Base-by-base conservation (phyloP, 2,113 vertebrate genomes). In the Motacilla tschutschensis region DNA sequence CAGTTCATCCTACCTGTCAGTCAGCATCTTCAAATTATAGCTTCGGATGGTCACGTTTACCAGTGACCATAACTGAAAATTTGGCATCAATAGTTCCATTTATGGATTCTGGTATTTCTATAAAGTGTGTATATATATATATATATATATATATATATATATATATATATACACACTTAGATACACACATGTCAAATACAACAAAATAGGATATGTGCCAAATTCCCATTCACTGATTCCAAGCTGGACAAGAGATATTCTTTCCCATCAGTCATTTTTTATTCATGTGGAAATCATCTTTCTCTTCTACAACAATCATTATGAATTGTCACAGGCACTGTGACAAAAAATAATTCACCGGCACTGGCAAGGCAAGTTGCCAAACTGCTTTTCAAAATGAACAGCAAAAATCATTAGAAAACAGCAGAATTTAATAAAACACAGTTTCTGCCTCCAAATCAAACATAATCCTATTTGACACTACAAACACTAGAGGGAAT, bases 261-360 rank as follows among this genome's bases (percentile, higher is more conserved):
- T 85, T 89, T n/a, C 62, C 60, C 35, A 82, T 25, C 47, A 82
- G 50, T 55, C 57, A 77, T 67, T 86, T 86, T 79, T 91, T 38
- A 43, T 63, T 63, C 57, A 55, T 8, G 14, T 31, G 41, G 60
- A 79, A 93, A 78, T 46, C 21, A 60, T 28, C 40, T 60, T 80
- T 69, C 66, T 77, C 67, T 87, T 70, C 63, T 88, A 88, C 17
- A 76, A 55, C 26, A 51, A 69, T 72, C 58, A 44, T 40, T 60
- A 62, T 1, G 2, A 60, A 46, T 76, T 70, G 44, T 57, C 69
- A 58, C 6, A 60, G 36, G 46, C 83, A 82, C 9, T 33, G 33
- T 33, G 33, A 83, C 41, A 71, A 81, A 81, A 70, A 89, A 38
- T 29, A 82, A 48, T 72, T 83, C 47, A 57, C 17, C 0, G 0